Evolutionary conservation across 2,888 invertebrate species (phyloP), one percentile per base, ranked within the genome.

Genomic region (Agrotis ipsilon): DNA sequence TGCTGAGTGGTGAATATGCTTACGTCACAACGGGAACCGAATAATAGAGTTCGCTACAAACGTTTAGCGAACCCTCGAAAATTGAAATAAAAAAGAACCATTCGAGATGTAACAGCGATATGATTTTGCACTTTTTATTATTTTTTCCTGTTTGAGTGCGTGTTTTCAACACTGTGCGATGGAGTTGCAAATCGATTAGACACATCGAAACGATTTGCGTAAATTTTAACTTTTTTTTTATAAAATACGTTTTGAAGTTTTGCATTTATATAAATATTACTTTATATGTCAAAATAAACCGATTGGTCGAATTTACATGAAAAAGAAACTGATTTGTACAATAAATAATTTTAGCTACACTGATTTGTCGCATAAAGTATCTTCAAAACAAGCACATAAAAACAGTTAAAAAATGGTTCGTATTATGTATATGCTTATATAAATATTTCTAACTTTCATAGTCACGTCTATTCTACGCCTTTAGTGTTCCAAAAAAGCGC

Each of bases 21-120:
- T 92, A 95, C 96, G 96, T 96, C 96, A 96, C 92, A 93, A 81
- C 90, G 92, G 92, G 91, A 91, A 89, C 91, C 90, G 91, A 94
- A 96, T 96, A 96, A 96, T 95, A 96, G 95, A 96, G 95, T 95
- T 93, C 93, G 93, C 93, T 93, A 85, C 90, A 88, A 94, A 93
- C 95, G 95, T 95, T 96, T 96, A 96, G 93, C 93, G 93, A 93
- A 95, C 96, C 96, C 96, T 95, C 94, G 90, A 91, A 94, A 94
- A 94, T 94, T 94, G 94, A 94, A 95, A 95, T 95, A 96, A 96
- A 95, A 94, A 95, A 93, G 88, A 89, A 91, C 91, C 92, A 94
- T 94, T 93, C 92, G 94, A 95, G 95, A 95, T 95, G 94, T 94
- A 95, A 94, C 94, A 93, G 94, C 94, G 92, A 94, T 96, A 95